Conservation (phyloP, 2,797 vertebrate genomes). For the Pipistrellus kuhlii region DNA sequence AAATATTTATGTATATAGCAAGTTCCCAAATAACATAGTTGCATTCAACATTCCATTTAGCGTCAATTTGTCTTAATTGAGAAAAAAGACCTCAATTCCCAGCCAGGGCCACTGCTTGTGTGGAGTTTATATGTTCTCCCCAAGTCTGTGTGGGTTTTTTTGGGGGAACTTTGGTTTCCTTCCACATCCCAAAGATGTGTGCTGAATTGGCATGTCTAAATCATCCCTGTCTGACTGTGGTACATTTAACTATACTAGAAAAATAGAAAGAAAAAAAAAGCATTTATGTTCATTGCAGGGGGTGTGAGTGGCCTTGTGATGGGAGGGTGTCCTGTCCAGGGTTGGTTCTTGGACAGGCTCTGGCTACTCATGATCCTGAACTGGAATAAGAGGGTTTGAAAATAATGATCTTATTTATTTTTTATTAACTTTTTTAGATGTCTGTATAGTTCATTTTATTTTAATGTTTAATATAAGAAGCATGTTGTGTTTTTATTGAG, state of each 20-base stretch:
- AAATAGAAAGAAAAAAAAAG: too few species aligned
- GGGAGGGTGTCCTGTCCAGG: neutral
- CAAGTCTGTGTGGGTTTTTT: neutral
- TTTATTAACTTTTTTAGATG: neutral
- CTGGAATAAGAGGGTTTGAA: neutral
- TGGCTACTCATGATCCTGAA: neutral
- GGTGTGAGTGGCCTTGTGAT: neutral
- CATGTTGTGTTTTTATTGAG: neutral
- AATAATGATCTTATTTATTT: neutral
- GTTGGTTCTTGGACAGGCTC: neutral
- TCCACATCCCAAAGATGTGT: neutral
- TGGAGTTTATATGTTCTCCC: neutral
- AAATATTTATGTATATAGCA: neutral
- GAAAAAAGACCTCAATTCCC: neutral
- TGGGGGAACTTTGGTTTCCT: neutral
- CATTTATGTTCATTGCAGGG: too few species aligned
- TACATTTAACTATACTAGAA: too few species aligned
- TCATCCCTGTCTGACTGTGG: neutral
- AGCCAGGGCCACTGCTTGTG: neutral
- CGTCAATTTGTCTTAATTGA: neutral
- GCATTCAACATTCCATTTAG: neutral
- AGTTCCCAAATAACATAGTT: neutral
- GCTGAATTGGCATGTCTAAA: neutral
- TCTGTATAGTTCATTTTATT: neutral
- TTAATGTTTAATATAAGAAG: neutral